Percentiles rank a stretch among this genome's conserved stretches.
These are phyloP conservation scores for Phoxinus dragarum DNA, from an alignment of 2,797 vertebrate genomes.

Conservation along the genomic window DNA sequence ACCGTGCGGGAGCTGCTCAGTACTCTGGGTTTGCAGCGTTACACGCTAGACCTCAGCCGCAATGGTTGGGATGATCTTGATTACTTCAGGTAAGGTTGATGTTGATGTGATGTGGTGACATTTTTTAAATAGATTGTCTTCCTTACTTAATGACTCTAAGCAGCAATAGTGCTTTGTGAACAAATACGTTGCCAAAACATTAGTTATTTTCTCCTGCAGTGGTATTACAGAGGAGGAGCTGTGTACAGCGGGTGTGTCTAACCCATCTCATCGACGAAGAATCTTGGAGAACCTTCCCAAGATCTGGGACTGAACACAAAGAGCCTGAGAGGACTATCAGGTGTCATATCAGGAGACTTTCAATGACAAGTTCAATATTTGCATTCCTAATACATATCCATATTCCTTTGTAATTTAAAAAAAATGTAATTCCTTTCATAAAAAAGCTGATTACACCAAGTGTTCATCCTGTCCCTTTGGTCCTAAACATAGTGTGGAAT, in stretches of 20 bases:
- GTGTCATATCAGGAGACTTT: background rate
- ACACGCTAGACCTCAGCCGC: slow-evolving; percentile 79
- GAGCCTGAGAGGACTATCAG: background rate
- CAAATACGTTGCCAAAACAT: background rate
- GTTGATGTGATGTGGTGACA: background rate
- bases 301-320: slow-evolving; percentile 79
- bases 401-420: background rate
- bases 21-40: slow-evolving; percentile 80
- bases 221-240: slow-evolving; percentile 83
- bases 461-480: background rate
- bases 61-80: slow-evolving; percentile 85
- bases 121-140: too few species aligned
- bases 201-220: slow-evolving; percentile 61
- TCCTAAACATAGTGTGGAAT: background rate
- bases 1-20: slow-evolving; percentile 81
- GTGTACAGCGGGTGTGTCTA: slow-evolving; percentile 76
- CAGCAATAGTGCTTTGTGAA: background rate
- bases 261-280: slow-evolving; percentile 79
- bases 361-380: background rate
- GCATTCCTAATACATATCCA: background rate
- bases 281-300: slow-evolving; percentile 83
- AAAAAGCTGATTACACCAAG: background rate
- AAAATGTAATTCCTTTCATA: background rate
- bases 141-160: background rate
- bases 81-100: slow-evolving; percentile 78